phyloP scores from a whole-genome alignment of 2,797 vertebrate species.

The Acrossocheilus wenchowensis region DNA sequence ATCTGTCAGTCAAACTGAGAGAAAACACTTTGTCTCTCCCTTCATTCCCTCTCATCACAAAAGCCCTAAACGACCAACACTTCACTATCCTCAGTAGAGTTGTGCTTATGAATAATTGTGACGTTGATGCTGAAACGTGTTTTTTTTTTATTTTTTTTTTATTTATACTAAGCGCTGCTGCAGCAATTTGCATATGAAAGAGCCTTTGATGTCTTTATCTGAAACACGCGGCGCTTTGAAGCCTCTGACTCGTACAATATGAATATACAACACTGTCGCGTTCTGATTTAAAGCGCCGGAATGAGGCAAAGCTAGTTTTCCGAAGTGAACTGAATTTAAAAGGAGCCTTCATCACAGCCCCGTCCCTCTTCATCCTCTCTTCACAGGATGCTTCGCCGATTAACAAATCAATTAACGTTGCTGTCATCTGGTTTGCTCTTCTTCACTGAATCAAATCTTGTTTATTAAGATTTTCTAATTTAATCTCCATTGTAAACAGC shows the following conservation, averaged over 20 bases:
- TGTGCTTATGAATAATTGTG: conserved; percentile 54
- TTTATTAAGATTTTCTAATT: neutral
- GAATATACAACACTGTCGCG: conserved; percentile 37
- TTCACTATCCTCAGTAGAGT: conserved; percentile 43
- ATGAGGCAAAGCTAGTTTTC: conserved; percentile 45
- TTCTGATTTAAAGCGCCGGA: conserved; percentile 41
- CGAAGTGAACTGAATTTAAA: conserved; percentile 44
- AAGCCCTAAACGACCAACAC: neutral
- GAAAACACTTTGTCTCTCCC: neutral
- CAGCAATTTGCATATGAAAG: conserved; percentile 63
- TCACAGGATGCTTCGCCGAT: conserved; percentile 33
- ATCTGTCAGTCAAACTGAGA: neutral
- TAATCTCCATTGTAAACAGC: neutral
- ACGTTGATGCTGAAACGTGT: conserved; percentile 46
- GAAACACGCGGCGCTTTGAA: conserved; percentile 57
- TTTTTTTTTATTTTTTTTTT: conserved; percentile 48
- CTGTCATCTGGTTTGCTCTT: neutral
- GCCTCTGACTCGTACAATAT: conserved; percentile 55
- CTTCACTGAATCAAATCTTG: neutral
- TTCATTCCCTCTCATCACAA: neutral
- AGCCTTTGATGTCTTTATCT: conserved; percentile 63
- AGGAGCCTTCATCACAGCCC: conserved; percentile 28
- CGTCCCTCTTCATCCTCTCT: conserved; percentile 10
- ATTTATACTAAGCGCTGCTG: conserved; percentile 47
- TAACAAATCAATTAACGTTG: conserved; percentile 36